Evolutionary conservation across 2,113 vertebrate genomes (phyloP).

Genomic region (Podiceps cristatus): DNA sequence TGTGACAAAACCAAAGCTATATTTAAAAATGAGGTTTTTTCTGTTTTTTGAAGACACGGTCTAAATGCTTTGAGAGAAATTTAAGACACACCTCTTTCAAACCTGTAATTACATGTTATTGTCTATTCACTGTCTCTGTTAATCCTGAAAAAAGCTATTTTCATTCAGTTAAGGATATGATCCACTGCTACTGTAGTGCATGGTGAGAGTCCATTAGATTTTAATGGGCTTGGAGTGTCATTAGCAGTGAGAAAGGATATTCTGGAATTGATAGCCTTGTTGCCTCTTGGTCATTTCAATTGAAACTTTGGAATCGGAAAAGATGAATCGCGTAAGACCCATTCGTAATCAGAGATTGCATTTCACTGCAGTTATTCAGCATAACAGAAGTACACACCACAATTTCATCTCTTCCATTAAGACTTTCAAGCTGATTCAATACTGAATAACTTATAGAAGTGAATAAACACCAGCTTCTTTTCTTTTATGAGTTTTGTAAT

Average conservation of each 20-base stretch:
- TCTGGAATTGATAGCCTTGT: slow-evolving; percentile 37
- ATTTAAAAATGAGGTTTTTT: not conserved
- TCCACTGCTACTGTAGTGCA: not conserved
- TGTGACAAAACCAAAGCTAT: not conserved
- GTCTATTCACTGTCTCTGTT: slow-evolving; percentile 30
- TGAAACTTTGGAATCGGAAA: slow-evolving; percentile 49
- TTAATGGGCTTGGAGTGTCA: not conserved
- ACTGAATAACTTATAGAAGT: not conserved
- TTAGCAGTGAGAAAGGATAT: not conserved
- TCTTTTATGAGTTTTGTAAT: not conserved
- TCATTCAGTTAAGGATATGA: not conserved
- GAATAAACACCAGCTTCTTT: not conserved
- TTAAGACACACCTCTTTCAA: not conserved
- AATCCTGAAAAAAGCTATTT: not conserved
- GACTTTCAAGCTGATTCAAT: not conserved
- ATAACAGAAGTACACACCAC: slow-evolving; percentile 19
- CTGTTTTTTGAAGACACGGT: not conserved
- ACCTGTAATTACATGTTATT: not conserved
- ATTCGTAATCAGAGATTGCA: slow-evolving; percentile 32
- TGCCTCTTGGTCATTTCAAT: slow-evolving; percentile 57
- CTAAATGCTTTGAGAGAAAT: slow-evolving; percentile 25
- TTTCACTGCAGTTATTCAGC: slow-evolving; percentile 42
- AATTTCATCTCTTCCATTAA: slow-evolving; percentile 10
- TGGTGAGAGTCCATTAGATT: not conserved
- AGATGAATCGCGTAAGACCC: slow-evolving; percentile 11